Base-by-base conservation (phyloP, 1,140 invertebrate species). In the Aphis craccivora region DNA sequence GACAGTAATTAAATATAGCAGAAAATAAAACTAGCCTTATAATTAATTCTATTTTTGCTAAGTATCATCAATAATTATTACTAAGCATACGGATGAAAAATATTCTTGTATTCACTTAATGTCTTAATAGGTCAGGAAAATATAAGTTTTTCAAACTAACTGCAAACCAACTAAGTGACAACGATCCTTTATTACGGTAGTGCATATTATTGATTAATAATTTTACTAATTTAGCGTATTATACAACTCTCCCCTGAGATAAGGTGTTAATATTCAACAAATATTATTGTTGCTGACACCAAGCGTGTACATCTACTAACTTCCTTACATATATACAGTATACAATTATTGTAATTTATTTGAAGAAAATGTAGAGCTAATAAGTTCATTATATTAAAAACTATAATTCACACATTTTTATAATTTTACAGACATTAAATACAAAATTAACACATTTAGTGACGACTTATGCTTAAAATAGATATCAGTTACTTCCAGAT, bases 151-250 rank as follows among this genome's bases (percentile, higher is more conserved):
- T 14, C 6, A 6, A 67, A 67, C 18, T 67, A n/a, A 88, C 45
- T 48, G 45, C 14, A 35, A 48, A 48, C 86, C 25, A 30, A 18
- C 25, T 6, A 81, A 22, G n/a, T n/a, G 45, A 48, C 45, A 45
- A 48, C 25, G 86, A 51, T 45, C 86, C 45, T 48, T 88, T 48
- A 48, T n/a, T 45, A 88, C 45, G n/a, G 43, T 35, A 3, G 86
- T 48, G 86, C 86, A 48, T 88, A 45, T 88, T 88, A 45, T 88
- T 51, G 45, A 88, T 88, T 88, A 88, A 25, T 37, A 45, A n/a
- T 88, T 88, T 88, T 88, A 88, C 25, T 23, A 30, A n/a, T 88
- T 88, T 88, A 30, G 86, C 86, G 35, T 48, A 48, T 22, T 48
- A 48, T 22, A 88, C 35, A 88, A 88, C 86, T 30, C 25, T 88